These are phyloP conservation scores for Polyommatus icarus DNA, from an alignment of 2,888 invertebrate genomes.

Conservation along the genomic window DNA sequence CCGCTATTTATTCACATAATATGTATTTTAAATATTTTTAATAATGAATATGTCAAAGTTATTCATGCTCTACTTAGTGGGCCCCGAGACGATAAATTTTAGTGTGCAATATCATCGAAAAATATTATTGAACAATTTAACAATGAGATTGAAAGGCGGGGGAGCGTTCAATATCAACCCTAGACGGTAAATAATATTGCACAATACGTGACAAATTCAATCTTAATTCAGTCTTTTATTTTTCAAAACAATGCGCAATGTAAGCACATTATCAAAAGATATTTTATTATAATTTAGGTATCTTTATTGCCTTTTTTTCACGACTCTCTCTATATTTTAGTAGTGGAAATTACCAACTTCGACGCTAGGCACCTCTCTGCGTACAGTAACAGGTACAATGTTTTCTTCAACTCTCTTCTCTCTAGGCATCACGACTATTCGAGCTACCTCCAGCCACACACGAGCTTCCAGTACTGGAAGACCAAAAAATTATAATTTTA, in stretches of 20 bases:
- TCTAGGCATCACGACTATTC: conserved; percentile 61
- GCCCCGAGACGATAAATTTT: too few relatives aligned
- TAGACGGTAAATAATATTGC: too few relatives aligned
- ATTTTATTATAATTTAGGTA: not conserved
- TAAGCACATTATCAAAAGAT: not conserved
- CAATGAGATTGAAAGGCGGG: too few relatives aligned
- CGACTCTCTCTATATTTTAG: conserved; percentile 39
- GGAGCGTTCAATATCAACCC: too few relatives aligned
- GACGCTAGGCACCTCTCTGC: conserved; percentile 67
- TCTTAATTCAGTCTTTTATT: not conserved
- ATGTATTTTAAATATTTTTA: too few relatives aligned
- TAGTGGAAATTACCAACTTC: conserved; percentile 67
- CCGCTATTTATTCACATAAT: too few relatives aligned
- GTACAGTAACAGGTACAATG: conserved; percentile 52
- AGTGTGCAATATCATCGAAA: too few relatives aligned
- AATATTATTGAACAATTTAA: too few relatives aligned
- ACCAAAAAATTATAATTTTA: not conserved
- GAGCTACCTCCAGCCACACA: conserved; percentile 64
- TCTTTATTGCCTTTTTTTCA: not conserved
- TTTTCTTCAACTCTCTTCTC: conserved; percentile 42
- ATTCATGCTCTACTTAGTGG: too few relatives aligned
- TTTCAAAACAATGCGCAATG: not conserved
- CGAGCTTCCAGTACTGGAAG: conserved; percentile 60
- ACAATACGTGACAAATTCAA: not conserved
- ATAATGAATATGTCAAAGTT: too few relatives aligned